phyloP scores from a whole-genome alignment of 2,888 invertebrate genomes.

The Epinotia nisella region DNA sequence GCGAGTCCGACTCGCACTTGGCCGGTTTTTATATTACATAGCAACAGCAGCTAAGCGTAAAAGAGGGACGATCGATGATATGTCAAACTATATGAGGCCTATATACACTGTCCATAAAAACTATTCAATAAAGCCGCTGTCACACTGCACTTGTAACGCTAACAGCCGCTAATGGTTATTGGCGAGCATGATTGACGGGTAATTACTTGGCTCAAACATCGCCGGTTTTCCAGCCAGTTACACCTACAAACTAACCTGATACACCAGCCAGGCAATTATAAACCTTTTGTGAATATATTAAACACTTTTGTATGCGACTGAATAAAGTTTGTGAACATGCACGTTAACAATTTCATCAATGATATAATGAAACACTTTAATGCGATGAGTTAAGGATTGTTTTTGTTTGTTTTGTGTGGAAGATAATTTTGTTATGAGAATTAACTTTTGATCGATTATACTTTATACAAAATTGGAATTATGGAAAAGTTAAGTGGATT shows the following conservation, averaged over 20 bases:
- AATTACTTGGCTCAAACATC: constrained; percentile 39
- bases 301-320: neutral
- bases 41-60: neutral
- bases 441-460: constrained; percentile 42
- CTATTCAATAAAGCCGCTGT: constrained; percentile 37
- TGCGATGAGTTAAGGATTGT: neutral
- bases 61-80: neutral
- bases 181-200: constrained; percentile 41
- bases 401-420: neutral
- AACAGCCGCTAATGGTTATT: constrained; percentile 41
- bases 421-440: constrained; percentile 12
- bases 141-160: constrained; percentile 39
- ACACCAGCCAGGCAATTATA: constrained; percentile 2
- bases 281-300: neutral
- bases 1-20: too few relatives aligned
- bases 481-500: constrained; percentile 23
- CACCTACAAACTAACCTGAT: constrained; percentile 1
- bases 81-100: neutral
- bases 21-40: too few relatives aligned
- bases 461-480: constrained; percentile 38
- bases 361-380: neutral
- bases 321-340: neutral
- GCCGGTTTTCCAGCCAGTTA: constrained; percentile 33
- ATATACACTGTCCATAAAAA: neutral
- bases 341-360: constrained; percentile 10